phyloP scores from a whole-genome alignment of 2,888 invertebrate genomes.

The Tenthredo distinguenda region DNA sequence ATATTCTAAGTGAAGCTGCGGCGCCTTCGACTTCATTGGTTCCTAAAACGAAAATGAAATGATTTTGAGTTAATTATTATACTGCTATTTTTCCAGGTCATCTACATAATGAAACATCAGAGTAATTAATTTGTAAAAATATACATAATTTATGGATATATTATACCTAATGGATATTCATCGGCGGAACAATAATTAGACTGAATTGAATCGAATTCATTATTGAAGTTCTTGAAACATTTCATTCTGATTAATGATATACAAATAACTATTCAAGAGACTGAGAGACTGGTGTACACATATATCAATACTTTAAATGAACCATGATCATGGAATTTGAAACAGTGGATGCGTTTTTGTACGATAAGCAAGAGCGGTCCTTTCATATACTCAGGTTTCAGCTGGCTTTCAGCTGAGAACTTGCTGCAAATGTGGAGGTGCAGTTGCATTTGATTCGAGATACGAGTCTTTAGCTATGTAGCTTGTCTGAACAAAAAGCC shows the following conservation, averaged over 20 bases:
- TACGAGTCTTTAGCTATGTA: neutral
- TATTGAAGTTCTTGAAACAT: neutral
- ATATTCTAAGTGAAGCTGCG: conserved; percentile 99
- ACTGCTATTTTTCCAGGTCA: neutral
- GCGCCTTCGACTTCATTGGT: conserved; percentile 99
- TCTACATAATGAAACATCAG: neutral
- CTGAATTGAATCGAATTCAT: neutral
- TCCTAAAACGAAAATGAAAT: conserved; percentile 81
- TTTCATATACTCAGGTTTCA: neutral
- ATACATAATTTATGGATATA: neutral
- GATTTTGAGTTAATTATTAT: conserved; percentile 40
- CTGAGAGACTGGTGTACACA: neutral
- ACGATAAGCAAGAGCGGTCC: neutral
- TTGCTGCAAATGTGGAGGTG: neutral
- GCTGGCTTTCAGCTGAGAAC: neutral
- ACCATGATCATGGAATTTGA: neutral
- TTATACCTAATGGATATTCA: conserved; percentile 24
- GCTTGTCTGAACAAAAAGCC: neutral
- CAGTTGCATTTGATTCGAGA: neutral
- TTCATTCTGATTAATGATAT: neutral
- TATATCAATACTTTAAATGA: neutral
- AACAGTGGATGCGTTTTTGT: neutral
- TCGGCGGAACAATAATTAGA: neutral
- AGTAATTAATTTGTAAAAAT: neutral
- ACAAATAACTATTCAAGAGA: conserved; percentile 7